Evolutionary conservation across 2,888 invertebrate genomes (phyloP).

Genomic region (Napeogenes sylphis): DNA sequence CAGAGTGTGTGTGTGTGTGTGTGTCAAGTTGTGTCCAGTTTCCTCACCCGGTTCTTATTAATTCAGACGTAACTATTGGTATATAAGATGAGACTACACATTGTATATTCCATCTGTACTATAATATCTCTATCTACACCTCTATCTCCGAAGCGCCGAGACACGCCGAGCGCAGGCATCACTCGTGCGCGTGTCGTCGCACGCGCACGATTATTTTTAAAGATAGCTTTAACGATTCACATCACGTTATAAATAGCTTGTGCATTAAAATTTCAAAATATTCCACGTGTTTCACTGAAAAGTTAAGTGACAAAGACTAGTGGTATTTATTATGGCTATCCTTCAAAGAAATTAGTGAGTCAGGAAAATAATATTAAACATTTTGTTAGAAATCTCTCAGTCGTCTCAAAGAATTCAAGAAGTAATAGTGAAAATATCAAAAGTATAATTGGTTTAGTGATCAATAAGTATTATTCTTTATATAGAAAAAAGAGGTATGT

Average conservation of each 20-base stretch:
- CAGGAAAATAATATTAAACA: neutral
- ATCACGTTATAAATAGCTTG: constrained; percentile 24
- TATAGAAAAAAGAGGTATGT: no score
- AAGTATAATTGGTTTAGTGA: no score
- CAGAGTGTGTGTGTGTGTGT: no score
- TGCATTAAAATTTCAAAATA: constrained; percentile 19
- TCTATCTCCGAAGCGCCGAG: no score
- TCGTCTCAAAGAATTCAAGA: neutral
- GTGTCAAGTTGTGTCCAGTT: no score
- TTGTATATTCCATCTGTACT: no score
- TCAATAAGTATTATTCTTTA: no score
- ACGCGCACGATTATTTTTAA: constrained; percentile 50
- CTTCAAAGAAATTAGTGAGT: neutral
- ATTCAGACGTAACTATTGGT: no score
- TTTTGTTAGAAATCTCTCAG: neutral
- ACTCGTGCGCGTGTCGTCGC: constrained; percentile 41
- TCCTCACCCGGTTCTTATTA: no score
- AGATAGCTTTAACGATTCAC: constrained; percentile 43
- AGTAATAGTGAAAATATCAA: neutral
- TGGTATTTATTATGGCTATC: neutral
- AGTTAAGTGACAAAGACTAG: constrained; percentile 3
- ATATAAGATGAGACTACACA: no score
- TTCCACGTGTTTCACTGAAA: constrained; percentile 9
- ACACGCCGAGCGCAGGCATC: constrained; percentile 12
- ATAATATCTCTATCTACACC: no score